Base-by-base conservation (phyloP, 2,797 vertebrate genomes). In the Rhyacichthys aspro region DNA sequence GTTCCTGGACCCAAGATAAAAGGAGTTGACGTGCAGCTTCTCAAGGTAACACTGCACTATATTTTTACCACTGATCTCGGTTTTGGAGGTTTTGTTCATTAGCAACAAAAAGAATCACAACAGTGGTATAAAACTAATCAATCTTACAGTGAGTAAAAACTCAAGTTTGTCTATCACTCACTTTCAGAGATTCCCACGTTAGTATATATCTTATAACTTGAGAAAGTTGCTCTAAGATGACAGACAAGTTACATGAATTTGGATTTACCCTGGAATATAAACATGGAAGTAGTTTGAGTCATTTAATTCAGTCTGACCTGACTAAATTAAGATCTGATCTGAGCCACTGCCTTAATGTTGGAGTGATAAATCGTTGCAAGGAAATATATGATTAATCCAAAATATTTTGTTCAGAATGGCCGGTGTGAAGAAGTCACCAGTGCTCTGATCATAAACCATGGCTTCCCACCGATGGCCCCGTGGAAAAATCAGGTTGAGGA, bases 1-100 rank as follows among this genome's bases (percentile, higher is more conserved):
- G 91, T 98, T 85, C 96, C 96, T 0, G 92, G 93, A 82, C 96
- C 96, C 1, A 97, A 95, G 90, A 98, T 98, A 85, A 94, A 86
- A 89, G 96, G 95, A 74, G 87, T 98, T 65, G 94, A 97, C 73
- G 79, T 84, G 59, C 90, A 92, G 16, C 89, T 94, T 17, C 84
- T 96, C 18, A 93, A 96, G 94, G 96, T 97, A 88, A 90, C 54
- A 43, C 9, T 54, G 8, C 12, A 2, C 17, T 42, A 50, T 3
- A 15, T 16, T 8, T 16, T 1, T 41, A 17, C 62, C 52, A 38
- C 16, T 10, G 43, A 1, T 45, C 33, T 11, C 23, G 7, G 49
- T 41, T 2, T 18, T 12, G 53, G 66, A 49, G 1, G 28, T 52
- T 58, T n/a, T 38, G 53, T 28, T 28, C 23, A 28, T 28, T 28